Evolutionary conservation across 2,797 vertebrate species (phyloP).

Genomic region (Apodemus agrarius): DNA sequence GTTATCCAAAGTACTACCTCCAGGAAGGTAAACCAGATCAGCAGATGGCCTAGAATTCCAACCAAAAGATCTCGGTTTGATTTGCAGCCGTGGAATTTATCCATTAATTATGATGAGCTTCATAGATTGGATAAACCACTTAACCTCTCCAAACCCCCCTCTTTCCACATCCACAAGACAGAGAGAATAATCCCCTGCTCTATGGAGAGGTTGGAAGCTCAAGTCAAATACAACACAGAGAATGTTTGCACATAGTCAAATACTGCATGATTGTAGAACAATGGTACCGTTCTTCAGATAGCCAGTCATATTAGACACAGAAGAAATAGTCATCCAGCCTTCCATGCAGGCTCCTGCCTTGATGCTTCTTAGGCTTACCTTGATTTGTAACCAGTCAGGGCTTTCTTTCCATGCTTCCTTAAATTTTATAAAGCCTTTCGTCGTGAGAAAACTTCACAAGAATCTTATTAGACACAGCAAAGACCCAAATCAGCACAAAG

Average conservation of each 20-base stretch:
- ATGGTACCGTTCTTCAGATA: neutral
- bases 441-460: slow-evolving; percentile 72
- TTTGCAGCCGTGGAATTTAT: neutral
- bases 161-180: slow-evolving; percentile 12
- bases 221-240: neutral
- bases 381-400: slow-evolving; percentile 51
- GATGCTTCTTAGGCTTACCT: slow-evolving; percentile 22
- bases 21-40: neutral
- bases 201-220: neutral
- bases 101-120: neutral
- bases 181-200: neutral
- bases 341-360: neutral
- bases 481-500: slow-evolving; percentile 79
- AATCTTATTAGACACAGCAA: slow-evolving; percentile 79
- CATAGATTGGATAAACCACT: neutral
- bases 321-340: neutral
- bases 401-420: slow-evolving; percentile 63
- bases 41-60: neutral
- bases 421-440: slow-evolving; percentile 60
- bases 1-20: neutral
- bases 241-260: neutral
- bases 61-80: neutral
- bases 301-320: neutral
- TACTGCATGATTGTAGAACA: no score
- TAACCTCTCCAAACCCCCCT: neutral